Conservation (phyloP, 2,888 invertebrate genomes). For the Drosophila meridionalis region DNA sequence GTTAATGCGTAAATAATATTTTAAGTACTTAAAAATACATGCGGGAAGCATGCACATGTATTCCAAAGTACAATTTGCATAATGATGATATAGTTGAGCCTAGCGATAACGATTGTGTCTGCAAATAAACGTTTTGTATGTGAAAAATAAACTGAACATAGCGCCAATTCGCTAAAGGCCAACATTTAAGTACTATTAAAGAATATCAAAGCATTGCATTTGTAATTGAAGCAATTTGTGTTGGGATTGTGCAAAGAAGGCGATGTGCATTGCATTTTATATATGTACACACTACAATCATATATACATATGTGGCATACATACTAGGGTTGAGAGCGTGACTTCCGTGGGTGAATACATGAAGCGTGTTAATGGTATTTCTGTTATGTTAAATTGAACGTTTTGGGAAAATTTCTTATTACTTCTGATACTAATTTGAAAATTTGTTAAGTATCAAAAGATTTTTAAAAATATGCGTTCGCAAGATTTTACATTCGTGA, state of each 20-base stretch:
- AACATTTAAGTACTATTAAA: background rate
- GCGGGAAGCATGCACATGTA: background rate
- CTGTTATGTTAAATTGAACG: background rate
- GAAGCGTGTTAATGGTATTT: background rate
- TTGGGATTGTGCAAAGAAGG: conserved; percentile 11
- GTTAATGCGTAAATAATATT: conserved; percentile 28
- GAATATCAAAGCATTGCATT: background rate
- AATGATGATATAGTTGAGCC: conserved; percentile 16
- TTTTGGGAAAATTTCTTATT: background rate
- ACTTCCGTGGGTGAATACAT: conserved; percentile 1
- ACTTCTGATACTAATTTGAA: background rate
- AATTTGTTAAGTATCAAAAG: background rate
- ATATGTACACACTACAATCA: conserved; percentile 28
- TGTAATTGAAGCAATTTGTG: conserved; percentile 1
- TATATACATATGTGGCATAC: conserved; percentile 60
- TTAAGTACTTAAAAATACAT: background rate
- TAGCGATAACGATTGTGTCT: conserved; percentile 47
- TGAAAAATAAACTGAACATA: conserved; percentile 35
- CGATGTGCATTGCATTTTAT: conserved; percentile 28
- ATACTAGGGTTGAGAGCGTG: conserved; percentile 49
- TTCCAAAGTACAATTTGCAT: conserved; percentile 24
- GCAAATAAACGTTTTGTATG: conserved; percentile 49
- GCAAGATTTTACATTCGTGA: conserved; percentile 1
- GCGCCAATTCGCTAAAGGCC: conserved; percentile 44
- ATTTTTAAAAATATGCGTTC: background rate